Percentiles rank a stretch among this genome's conserved stretches.
Evolutionary conservation across 2,797 vertebrate genomes (phyloP).

Genomic region (Coccyzus lansbergi): DNA sequence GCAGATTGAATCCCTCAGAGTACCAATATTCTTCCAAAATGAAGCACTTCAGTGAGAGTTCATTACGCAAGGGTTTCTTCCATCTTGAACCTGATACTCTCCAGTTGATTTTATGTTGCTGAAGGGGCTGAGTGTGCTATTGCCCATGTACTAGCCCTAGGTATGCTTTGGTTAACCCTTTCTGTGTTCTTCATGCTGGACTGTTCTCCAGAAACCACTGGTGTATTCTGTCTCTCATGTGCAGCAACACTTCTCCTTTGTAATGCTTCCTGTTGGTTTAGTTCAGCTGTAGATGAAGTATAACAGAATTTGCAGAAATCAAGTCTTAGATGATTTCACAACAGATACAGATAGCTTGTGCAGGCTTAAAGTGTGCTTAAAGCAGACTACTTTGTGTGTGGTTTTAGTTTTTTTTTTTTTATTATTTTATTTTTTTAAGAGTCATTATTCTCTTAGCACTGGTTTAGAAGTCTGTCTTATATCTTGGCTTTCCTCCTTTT

Average conservation of each 20-base stretch:
- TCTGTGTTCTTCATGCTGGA: background rate
- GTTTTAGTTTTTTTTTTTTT: too few relatives aligned
- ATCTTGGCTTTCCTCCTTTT: background rate
- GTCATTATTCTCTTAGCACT: background rate
- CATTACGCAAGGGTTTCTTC: background rate
- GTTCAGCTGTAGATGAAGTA: background rate
- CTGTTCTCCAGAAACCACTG: background rate
- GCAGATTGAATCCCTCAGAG: background rate
- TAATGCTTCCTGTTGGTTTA: background rate
- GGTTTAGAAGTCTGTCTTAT: background rate
- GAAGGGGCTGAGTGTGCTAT: background rate
- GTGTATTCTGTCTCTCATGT: background rate
- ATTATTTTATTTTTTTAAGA: background rate
- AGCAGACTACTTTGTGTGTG: background rate
- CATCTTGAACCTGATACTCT: background rate
- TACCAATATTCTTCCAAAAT: background rate
- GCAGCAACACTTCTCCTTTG: background rate
- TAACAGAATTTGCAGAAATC: background rate
- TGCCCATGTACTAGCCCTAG: background rate
- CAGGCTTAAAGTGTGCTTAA: background rate
- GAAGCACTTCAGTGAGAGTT: background rate
- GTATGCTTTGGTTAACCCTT: background rate
- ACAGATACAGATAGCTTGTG: background rate
- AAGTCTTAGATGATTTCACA: background rate
- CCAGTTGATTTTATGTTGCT: background rate